phyloP scores from a whole-genome alignment of 2,113 vertebrate species.

The Ariopsis seemanni region DNA sequence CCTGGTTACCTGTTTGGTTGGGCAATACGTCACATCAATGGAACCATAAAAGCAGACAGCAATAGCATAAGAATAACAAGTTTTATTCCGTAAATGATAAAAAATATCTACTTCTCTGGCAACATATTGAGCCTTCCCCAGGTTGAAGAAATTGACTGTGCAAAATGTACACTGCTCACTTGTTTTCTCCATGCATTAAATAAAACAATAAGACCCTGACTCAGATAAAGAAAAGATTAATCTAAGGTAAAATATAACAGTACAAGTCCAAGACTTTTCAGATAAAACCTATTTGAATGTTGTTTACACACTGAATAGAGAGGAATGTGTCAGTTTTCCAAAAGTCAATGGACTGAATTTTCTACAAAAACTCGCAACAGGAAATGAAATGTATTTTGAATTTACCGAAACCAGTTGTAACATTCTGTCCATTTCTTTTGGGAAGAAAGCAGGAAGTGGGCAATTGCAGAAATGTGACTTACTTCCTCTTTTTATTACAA shows the following conservation, averaged over 20 bases:
- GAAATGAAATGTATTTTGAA: background rate
- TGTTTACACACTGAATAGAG: background rate
- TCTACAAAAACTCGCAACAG: too few relatives aligned
- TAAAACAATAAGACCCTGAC: background rate
- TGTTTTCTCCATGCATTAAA: background rate
- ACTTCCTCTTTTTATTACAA: background rate
- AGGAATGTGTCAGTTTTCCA: background rate
- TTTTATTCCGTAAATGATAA: background rate
- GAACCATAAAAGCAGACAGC: too few relatives aligned
- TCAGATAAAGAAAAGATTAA: background rate
- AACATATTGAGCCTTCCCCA: background rate
- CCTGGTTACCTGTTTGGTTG: too few relatives aligned
- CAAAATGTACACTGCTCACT: background rate
- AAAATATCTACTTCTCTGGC: background rate
- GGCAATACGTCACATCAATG: too few relatives aligned
- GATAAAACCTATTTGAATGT: background rate
- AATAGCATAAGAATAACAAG: background rate
- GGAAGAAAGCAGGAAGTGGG: conserved; percentile 8
- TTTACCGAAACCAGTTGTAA: too few relatives aligned
- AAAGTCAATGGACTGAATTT: background rate
- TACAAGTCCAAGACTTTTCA: background rate
- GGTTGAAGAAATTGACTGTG: background rate
- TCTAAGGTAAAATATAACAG: background rate
- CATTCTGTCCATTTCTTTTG: conserved; percentile 6
- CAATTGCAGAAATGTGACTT: background rate